phyloP scores from a whole-genome alignment of 2,797 vertebrate species.

The Anisognathus igniventris region DNA sequence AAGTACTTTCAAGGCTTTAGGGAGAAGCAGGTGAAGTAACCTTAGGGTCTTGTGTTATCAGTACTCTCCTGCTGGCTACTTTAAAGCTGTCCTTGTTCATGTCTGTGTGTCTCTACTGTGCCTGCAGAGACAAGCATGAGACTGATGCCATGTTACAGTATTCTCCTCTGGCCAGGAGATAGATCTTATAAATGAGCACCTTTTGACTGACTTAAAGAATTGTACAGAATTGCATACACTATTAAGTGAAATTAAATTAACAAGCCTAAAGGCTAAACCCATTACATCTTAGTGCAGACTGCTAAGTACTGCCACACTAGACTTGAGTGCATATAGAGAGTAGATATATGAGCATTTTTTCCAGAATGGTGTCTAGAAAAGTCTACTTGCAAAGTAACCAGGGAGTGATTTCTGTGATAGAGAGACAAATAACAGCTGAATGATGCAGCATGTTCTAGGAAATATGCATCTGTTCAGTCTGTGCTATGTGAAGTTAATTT shows the following conservation, averaged over 20 bases:
- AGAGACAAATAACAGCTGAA: not conserved
- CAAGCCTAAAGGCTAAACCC: not conserved
- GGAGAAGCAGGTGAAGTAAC: not conserved
- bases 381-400: not conserved
- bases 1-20: not conserved
- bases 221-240: not conserved
- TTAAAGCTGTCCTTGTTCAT: not conserved
- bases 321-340: not conserved
- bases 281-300: not conserved
- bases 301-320: not conserved
- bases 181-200: not conserved
- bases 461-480: not conserved
- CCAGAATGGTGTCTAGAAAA: not conserved
- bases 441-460: not conserved
- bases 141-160: not conserved
- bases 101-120: not conserved
- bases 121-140: not conserved
- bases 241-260: not conserved
- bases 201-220: not conserved
- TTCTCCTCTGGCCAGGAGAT: not conserved
- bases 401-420: not conserved
- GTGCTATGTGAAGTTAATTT: not conserved
- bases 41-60: not conserved
- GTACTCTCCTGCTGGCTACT: not conserved
- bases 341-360: not conserved